A percentile compares a stretch with the other conserved stretches of the same genome.
phyloP scores from a whole-genome alignment of 2,888 invertebrate species.

The Apomyelois bistriatella region DNA sequence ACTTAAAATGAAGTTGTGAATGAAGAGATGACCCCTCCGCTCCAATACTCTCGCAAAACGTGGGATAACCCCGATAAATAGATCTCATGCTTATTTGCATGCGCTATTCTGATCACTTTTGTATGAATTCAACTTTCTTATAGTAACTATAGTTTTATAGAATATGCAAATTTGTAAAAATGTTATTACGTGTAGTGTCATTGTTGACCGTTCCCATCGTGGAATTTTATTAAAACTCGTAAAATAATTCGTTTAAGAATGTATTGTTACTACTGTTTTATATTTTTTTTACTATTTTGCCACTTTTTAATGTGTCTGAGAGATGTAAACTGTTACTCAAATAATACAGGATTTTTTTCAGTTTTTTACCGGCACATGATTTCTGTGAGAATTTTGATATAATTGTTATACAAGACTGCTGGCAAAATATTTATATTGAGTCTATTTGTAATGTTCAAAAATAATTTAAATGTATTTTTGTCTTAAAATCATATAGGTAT shows the following conservation, averaged over 20 bases:
- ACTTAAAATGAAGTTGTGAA: slow-evolving; percentile 61
- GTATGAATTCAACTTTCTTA: slow-evolving; percentile 46
- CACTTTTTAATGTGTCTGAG: too few relatives aligned
- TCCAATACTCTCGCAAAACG: slow-evolving; percentile 59
- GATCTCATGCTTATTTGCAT: slow-evolving; percentile 62
- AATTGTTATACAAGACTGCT: too few relatives aligned
- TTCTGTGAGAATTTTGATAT: too few relatives aligned
- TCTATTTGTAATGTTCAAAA: too few relatives aligned
- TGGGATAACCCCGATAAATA: slow-evolving; percentile 62
- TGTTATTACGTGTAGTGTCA: not conserved
- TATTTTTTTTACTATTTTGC: too few relatives aligned
- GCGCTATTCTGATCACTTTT: slow-evolving; percentile 35
- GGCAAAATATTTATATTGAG: too few relatives aligned
- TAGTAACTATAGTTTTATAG: slow-evolving; percentile 8
- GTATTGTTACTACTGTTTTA: not conserved
- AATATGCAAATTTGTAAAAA: slow-evolving; percentile 5
- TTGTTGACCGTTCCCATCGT: slow-evolving; percentile 1
- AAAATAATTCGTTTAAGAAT: not conserved
- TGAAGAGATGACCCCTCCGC: slow-evolving; percentile 73
- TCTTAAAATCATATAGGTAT: too few relatives aligned
- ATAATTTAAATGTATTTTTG: too few relatives aligned
- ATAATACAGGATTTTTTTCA: too few relatives aligned
- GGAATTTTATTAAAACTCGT: not conserved
- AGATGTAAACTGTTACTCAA: too few relatives aligned
- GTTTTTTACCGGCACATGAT: too few relatives aligned